Evolutionary conservation across 1,140 invertebrate genomes (phyloP), one percentile per base, ranked within the genome.

Genomic region (Panonychus citri): DNA sequence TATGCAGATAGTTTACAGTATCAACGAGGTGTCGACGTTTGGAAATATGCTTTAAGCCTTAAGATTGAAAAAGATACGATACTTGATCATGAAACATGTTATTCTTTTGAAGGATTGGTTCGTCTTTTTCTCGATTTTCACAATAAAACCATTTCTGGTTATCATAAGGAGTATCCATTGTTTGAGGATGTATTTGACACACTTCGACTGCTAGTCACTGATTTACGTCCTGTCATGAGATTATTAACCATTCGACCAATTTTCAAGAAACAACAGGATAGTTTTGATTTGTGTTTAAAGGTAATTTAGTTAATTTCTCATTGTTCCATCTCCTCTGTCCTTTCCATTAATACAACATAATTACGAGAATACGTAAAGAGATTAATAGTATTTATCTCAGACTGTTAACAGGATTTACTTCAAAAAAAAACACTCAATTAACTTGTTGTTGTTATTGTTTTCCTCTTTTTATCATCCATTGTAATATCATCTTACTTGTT

Each of bases 1-100:
- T 89, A 86, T 70, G 85, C 83, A 1, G 85, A 90, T 67, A 78
- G 82, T 21, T 70, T 84, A 57, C 77, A 82, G 59, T 83, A 85
- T 69, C 82, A 86, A 65, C 73, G 80, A 53, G 88, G 85, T 67
- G 46, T 60, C 19, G 40, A 55, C n/a, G 70, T 89, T 19, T 89
- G 85, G 85, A 72, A 74, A 57, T 77, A 83, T 68, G 80, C 81
- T 28, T 70, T 89, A 19, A 77, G 85, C 67, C 77, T 84, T 53
- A 73, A 82, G 60, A 78, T 86, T 28, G 19, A 78, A 62, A 85
- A 80, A 69, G 82, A 82, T 71, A 79, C 78, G 21, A 73, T 77
- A 60, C 70, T 77, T 48, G 78, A 72, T 63, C 73, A 67, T 60
- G 83, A 88, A 71, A 82, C 83, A 17, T 83, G 83, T 66, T 81